phyloP scores from a whole-genome alignment of 2,113 vertebrate species.

The Melanerpes formicivorus region DNA sequence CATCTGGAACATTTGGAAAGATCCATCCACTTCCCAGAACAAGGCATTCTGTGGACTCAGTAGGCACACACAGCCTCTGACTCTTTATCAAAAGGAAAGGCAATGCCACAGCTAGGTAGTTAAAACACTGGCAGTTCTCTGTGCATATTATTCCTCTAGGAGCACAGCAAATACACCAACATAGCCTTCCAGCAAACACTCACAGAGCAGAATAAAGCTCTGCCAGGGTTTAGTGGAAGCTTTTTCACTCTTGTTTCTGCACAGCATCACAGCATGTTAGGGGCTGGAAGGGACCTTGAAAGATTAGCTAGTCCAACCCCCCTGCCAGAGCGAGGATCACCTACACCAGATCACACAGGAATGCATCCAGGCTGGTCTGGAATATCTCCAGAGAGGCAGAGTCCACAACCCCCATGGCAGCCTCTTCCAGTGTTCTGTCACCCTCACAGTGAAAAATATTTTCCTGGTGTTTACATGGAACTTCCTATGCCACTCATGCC shows the following conservation, averaged over 20 bases:
- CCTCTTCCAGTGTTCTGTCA: too few species aligned
- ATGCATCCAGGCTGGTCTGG: too few species aligned
- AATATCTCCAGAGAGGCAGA: too few species aligned
- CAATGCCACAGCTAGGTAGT: background rate
- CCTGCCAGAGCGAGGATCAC: too few species aligned
- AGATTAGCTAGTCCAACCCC: too few species aligned
- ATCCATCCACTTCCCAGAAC: background rate
- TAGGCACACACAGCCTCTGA: background rate
- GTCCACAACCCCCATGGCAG: too few species aligned
- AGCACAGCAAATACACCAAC: background rate
- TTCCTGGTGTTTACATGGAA: too few species aligned
- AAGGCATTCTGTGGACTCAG: background rate
- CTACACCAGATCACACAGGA: too few species aligned
- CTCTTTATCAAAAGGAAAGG: background rate
- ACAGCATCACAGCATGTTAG: too few species aligned
- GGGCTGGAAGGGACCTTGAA: too few species aligned
- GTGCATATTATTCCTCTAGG: background rate
- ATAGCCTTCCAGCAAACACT: fast-evolving
- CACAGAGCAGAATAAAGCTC: background rate
- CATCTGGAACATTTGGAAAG: background rate
- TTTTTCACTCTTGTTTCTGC: background rate
- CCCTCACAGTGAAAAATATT: too few species aligned
- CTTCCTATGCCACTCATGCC: background rate
- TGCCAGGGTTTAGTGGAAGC: background rate
- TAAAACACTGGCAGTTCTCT: background rate